phyloP scores from a whole-genome alignment of 2,888 invertebrate genomes.

The Cabera pusaria region DNA sequence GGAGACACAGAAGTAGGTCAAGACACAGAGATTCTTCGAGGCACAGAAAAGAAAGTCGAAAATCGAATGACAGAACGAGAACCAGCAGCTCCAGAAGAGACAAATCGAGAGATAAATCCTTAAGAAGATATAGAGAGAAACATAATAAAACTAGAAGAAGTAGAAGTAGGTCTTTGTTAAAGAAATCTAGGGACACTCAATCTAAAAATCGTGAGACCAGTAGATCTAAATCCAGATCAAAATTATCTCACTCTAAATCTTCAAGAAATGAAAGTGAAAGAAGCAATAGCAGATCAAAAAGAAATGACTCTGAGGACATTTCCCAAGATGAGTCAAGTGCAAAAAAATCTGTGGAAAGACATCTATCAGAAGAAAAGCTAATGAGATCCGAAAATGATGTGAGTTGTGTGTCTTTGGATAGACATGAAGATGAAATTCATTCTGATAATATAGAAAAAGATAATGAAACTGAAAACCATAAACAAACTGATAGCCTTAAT shows the following conservation, averaged over 20 bases:
- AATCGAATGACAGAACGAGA: conserved; percentile 1
- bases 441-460: conserved; percentile 17
- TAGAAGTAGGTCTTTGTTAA: conserved; percentile 6
- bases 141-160: conserved; percentile 11
- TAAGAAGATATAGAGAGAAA: conserved; percentile 23
- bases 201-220: conserved; percentile 17
- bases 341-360: too few relatives aligned
- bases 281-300: conserved; percentile 6
- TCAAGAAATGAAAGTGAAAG: conserved; percentile 3
- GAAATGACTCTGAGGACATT: too few relatives aligned
- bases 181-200: conserved; percentile 5
- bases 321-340: too few relatives aligned
- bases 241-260: conserved; percentile 1
- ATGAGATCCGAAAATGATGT: too few relatives aligned
- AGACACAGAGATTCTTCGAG: conserved; percentile 16
- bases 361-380: too few relatives aligned
- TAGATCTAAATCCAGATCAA: conserved; percentile 25
- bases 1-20: conserved; percentile 53
- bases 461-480: too few relatives aligned
- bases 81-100: conserved; percentile 25
- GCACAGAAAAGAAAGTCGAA: conserved; percentile 5
- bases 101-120: conserved; percentile 6
- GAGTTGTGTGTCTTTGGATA: conserved; percentile 20
- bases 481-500: too few relatives aligned
- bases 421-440: conserved; percentile 20